Evolutionary conservation across 2,888 invertebrate species (phyloP), one percentile per base, ranked within the genome.

Genomic region (Rutpela maculata): DNA sequence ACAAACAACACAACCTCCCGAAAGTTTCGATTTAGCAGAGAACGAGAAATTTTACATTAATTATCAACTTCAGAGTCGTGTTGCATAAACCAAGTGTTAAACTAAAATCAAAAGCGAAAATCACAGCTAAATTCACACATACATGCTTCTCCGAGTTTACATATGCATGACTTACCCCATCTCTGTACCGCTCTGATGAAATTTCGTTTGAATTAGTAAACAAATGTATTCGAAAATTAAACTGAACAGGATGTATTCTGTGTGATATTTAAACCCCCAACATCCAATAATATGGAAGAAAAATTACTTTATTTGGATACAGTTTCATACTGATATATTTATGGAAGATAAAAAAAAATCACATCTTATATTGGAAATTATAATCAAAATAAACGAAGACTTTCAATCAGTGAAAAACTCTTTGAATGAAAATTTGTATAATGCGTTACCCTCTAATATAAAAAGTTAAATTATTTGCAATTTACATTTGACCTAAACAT

Each of bases 61-160:
- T 62, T 62, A n/a, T 26, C 59, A 59, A 31, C 62, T 31, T 15
- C n/a, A 10, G 22, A 62, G 62, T n/a, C 17, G 31, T n/a, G 62
- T 35, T 31, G 31, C 62, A 62, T 31, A 31, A 17, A 31, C 62
- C 12, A 10, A 35, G n/a, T n/a, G 26, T 62, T 31, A 31, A 31
- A 62, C n/a, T 62, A 62, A 31, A 62, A 62, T 62, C 62, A 62
- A 62, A 62, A 31, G n/a, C 31, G n/a, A n/a, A 62, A 31, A 62
- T 22, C 62, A 22, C 15, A 62, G 31, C 31, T n/a, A 31, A 31
- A 62, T 15, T 11, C 62, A 17, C 15, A 22, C 62, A 62, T 9
- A 22, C 62, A n/a, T 9, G 19, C 59, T 15, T 19, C 19, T 59
- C 19, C 7, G 22, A 17, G 12, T 31, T 62, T 62, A 31, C 31